Evolutionary conservation across 2,113 vertebrate species (phyloP).

Genomic region (Rhinichthys klamathensis): DNA sequence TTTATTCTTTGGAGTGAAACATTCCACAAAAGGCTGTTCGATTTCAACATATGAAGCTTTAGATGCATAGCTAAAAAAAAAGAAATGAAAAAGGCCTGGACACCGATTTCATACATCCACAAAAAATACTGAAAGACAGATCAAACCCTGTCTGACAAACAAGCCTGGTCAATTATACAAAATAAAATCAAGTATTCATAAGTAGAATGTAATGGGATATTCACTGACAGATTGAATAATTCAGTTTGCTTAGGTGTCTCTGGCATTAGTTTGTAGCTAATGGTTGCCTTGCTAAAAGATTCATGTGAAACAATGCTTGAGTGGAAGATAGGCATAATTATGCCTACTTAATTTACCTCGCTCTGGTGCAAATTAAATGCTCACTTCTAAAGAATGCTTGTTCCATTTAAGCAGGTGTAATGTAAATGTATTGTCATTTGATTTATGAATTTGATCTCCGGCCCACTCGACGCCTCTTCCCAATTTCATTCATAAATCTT

Average conservation of each 20-base stretch:
- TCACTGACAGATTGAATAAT: conserved; percentile 92
- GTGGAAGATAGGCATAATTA: conserved; percentile 79
- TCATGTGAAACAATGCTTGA: conserved; percentile 77
- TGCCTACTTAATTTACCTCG: conserved; percentile 76
- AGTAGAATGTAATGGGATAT: conserved; percentile 88
- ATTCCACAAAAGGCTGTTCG: not conserved
- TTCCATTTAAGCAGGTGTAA: conserved; percentile 65
- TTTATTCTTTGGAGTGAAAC: not conserved
- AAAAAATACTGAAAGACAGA: conserved; percentile 60
- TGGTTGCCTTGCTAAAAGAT: conserved; percentile 87
- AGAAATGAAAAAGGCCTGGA: not conserved
- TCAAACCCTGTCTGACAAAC: conserved; percentile 81
- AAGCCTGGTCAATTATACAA: conserved; percentile 92
- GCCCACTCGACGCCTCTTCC: conserved; percentile 63
- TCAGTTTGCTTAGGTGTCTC: conserved; percentile 87
- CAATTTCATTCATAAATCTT: conserved; percentile 82
- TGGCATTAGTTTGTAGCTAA: conserved; percentile 83
- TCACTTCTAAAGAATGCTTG: conserved; percentile 60
- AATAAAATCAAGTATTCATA: conserved; percentile 98
- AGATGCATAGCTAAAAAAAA: not conserved
- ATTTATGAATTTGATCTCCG: conserved; percentile 82
- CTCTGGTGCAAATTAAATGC: conserved; percentile 64
- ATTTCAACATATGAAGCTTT: not conserved
- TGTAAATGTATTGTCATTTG: conserved; percentile 78
- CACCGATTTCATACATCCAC: not conserved